phyloP scores from a whole-genome alignment of 2,797 vertebrate species.

The Gobio occitaniae region DNA sequence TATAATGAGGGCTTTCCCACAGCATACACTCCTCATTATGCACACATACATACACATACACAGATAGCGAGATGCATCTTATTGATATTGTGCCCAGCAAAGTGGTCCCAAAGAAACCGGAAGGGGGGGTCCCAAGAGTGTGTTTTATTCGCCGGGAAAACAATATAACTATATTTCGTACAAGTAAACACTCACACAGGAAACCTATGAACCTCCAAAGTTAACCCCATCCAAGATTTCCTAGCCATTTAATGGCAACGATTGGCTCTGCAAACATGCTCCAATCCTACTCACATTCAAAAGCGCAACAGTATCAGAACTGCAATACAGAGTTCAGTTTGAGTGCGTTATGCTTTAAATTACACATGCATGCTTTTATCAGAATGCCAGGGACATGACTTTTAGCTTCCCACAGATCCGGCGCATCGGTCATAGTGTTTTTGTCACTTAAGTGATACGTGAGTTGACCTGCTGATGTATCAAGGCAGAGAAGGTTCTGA shows the following conservation, averaged over 20 bases:
- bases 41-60: constrained; percentile 30
- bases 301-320: constrained; percentile 19
- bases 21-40: constrained; percentile 58
- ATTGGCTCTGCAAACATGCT: constrained; percentile 3
- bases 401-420: constrained; percentile 45
- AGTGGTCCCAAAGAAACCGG: constrained; percentile 63
- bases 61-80: constrained; percentile 44
- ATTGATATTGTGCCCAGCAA: constrained; percentile 62
- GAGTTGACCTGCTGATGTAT: constrained; percentile 50
- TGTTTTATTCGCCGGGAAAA: constrained; percentile 56
- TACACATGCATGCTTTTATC: constrained; percentile 36
- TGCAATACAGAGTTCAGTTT: neutral
- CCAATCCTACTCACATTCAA: constrained; percentile 5
- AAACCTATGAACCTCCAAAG: neutral
- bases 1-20: constrained; percentile 63
- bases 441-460: constrained; percentile 40
- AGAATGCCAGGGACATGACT: constrained; percentile 24
- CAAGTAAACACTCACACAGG: constrained; percentile 10
- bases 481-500: constrained; percentile 29
- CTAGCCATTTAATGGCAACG: constrained; percentile 15
- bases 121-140: constrained; percentile 43
- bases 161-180: constrained; percentile 45
- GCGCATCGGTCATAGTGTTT: constrained; percentile 39
- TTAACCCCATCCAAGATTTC: constrained; percentile 2
- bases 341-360: constrained; percentile 39